Base-by-base conservation (phyloP, 2,888 invertebrate species). In the Dendrolimus houi region DNA sequence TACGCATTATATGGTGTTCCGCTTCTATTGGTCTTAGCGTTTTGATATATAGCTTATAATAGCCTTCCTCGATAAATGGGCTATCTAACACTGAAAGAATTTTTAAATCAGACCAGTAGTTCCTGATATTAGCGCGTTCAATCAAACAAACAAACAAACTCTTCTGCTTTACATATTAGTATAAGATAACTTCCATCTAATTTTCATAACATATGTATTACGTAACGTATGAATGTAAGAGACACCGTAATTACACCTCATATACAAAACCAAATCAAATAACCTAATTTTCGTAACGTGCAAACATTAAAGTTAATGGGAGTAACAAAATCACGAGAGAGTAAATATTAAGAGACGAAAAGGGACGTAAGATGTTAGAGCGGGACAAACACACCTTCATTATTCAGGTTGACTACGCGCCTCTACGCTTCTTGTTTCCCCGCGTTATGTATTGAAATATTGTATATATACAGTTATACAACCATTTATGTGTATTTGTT, bases 391-490 rank as follows among this genome's bases (percentile, higher is more conserved):
- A 72, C 70, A 69, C 62, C 60, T 81, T 74, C 72, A 80, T 81
- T 79, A 81, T 82, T 81, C 76, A 77, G 66, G 66, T 68, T 72
- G 74, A 75, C 69, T 74, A 63, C 72, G 47, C 47, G 47, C 47
- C 73, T 73, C 70, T 74, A 69, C 71, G 68, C 63, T 47, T 47
- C 47, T 47, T 70, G 75, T 72, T 75, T 71, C 65, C 69, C 67
- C 12, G 47, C 12, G 12, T 47, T 10, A 47, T 47, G 47, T 47
- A 10, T 47, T 12, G 12, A 10, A 47, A 47, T 12, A 47, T 10
- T 47, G 47, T 47, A 9, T 47, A 47, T 47, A 47, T 47, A 47
- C 47, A 47, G 29, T 3, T 29, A 29, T 29, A 29, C 29, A 29
- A 3, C 3, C 3, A 29, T 29, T 29, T 29, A 29, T 6, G 3